Base-by-base conservation (phyloP, 2,113 vertebrate species). In the Catharus minimus region DNA sequence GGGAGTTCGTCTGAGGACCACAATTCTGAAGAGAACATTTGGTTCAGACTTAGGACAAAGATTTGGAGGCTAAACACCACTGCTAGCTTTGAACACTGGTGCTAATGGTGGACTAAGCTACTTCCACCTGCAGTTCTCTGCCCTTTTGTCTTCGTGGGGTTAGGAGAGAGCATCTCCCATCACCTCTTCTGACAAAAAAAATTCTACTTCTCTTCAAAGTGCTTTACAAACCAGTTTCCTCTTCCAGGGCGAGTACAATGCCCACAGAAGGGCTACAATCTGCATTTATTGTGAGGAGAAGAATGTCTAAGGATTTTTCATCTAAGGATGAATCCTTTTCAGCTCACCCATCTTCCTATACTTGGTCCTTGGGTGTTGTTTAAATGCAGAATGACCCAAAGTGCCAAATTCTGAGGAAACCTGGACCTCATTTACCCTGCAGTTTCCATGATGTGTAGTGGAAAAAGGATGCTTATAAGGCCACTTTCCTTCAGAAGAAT, bases 401-500 rank as follows among this genome's bases (percentile, higher is more conserved):
- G 39, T 60, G 38, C 44, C 4, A 1, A 18, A 55, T 71, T 80
- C 36, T 2, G 3, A 66, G 88, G 57, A 76, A 88, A 89, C 61
- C 82, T 75, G 71, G 46, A 36, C 55, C 57, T 82, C 44, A 26
- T 77, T 86, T 84, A 41, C 50, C 28, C 64, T 36, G 53, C 46
- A 50, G 39, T 82, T 95, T 52, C 47, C 47, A 24, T 82, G 77
- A 88, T 75, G 69, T 60, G 86, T 86, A 72, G 65, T 91, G 76
- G 89, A 83, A 91, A 94, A 89, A 73, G 26, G 53, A 57, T 92
- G 86, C 61, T 86, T 91, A 50, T 32, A 86, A 80, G 53, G 49
- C 55, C 52, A 84, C 66, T 93, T 95, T 91, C 49, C 95, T 86
- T 66, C 10, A 15, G 61, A 92, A 75, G 65, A 88, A 72, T 90